Conservation (phyloP, 2,888 invertebrate species). For the Molorchus minor region DNA sequence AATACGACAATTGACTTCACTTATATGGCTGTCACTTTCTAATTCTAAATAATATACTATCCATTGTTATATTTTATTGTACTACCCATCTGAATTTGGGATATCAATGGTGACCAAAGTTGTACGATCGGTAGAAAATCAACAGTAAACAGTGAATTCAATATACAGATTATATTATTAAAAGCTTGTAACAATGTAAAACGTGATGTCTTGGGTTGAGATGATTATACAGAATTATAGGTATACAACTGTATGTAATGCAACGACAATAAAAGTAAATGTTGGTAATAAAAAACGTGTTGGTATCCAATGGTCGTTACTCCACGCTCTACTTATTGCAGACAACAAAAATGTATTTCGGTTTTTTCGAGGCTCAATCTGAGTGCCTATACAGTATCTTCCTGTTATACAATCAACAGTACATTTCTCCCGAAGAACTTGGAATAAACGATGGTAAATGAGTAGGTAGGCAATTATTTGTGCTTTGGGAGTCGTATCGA, state of each 20-base stretch:
- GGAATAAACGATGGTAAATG: background rate
- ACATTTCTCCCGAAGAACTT: background rate
- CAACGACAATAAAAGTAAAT: background rate
- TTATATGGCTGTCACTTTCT: background rate
- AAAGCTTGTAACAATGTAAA: background rate
- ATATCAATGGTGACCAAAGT: background rate
- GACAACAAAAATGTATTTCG: background rate
- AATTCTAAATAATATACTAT: background rate
- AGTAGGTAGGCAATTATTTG: background rate
- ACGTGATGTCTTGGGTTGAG: background rate
- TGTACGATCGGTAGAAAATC: background rate
- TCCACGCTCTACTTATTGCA: background rate
- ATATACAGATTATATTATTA: background rate
- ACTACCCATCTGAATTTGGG: background rate
- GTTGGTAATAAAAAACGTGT: background rate
- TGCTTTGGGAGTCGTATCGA: background rate
- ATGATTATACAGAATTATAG: background rate
- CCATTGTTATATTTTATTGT: background rate
- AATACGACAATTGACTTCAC: background rate
- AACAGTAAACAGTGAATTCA: background rate
- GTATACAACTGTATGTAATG: background rate
- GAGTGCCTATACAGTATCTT: no score
- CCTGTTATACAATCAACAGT: no score
- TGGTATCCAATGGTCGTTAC: background rate
- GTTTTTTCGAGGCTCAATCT: no score